phyloP scores from a whole-genome alignment of 2,113 vertebrate genomes.

The Istiophorus platypterus region DNA sequence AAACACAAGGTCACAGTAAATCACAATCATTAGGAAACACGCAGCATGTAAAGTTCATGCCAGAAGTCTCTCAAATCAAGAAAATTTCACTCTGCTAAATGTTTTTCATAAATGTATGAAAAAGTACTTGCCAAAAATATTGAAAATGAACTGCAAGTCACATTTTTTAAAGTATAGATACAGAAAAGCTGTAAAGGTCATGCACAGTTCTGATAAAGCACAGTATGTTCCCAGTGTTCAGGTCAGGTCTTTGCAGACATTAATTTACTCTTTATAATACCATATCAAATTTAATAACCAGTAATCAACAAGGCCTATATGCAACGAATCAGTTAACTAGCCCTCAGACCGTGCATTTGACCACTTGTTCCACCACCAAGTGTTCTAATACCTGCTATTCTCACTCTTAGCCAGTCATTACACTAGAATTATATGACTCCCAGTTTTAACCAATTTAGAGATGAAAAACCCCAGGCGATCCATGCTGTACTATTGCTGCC shows the following conservation, averaged over 20 bases:
- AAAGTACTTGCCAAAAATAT: neutral
- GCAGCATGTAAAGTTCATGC: neutral
- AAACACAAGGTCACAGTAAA: slow-evolving; percentile 11
- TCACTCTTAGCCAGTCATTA: slow-evolving; percentile 26
- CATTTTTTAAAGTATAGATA: neutral
- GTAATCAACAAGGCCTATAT: slow-evolving; percentile 21
- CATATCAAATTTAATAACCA: slow-evolving; percentile 14
- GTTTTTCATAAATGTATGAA: neutral
- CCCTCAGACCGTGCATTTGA: neutral
- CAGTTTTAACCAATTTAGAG: slow-evolving; percentile 33
- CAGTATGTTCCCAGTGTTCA: neutral
- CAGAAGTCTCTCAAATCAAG: neutral
- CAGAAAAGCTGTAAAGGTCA: neutral
- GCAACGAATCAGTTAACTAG: slow-evolving; percentile 18
- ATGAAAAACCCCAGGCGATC: slow-evolving; percentile 10
- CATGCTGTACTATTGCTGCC: neutral
- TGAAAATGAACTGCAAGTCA: neutral
- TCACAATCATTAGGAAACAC: slow-evolving; percentile 10
- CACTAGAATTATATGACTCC: slow-evolving; percentile 29
- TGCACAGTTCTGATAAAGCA: neutral
- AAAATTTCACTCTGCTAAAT: neutral
- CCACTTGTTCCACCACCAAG: slow-evolving; percentile 1
- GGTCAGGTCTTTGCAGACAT: neutral
- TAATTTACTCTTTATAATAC: slow-evolving; percentile 5
- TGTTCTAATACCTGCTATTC: neutral